Evolutionary conservation across 2,113 vertebrate species (phyloP), one percentile per base, ranked within the genome.

Genomic region (Bostrychus sinensis): DNA sequence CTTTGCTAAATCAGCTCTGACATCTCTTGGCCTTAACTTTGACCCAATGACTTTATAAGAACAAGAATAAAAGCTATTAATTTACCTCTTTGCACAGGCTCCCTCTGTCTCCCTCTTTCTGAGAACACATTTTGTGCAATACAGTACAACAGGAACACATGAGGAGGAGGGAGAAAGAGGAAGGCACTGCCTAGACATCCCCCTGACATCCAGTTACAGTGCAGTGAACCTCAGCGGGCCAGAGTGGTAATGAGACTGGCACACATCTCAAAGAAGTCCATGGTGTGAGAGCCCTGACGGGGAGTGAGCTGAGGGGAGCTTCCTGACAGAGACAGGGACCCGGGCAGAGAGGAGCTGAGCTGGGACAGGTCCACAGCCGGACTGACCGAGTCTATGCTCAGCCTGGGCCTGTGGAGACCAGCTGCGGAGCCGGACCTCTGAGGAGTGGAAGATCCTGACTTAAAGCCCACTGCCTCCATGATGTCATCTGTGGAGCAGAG

Each of bases 261-360:
- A 2, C 97, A 99, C 97, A 98, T 99, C 88, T 99, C 97, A 1
- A 99, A 99, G 91, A 99, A 99, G 90, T 99, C 97, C 96, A 99
- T 98, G 77, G 96, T 99, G 88, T 98, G 96, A 72, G 96, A 98
- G 13, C 97, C 97, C 78, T 95, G 92, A 17, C 96, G 95, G 0
- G 95, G 89, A 0, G 88, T 70, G 23, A 94, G 90, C 0, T 93
- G 73, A 20, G 90, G 84, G 5, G 86, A 74, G 84, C 92, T 95
- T 66, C 95, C 92, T 0, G 89, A 92, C 28, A 96, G 85, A 43
- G 95, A 92, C 28, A 96, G 85, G 39, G 95, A 97, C 26, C 96
- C 94, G 0, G 92, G 93, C 53, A 98, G 91, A 5, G 95, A 95
- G 46, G 94, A 91, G 70, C 90, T 93, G 55, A 96, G 93, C 0